Evolutionary conservation across 2,888 invertebrate species (phyloP).

Genomic region (Steromphala cineraria): DNA sequence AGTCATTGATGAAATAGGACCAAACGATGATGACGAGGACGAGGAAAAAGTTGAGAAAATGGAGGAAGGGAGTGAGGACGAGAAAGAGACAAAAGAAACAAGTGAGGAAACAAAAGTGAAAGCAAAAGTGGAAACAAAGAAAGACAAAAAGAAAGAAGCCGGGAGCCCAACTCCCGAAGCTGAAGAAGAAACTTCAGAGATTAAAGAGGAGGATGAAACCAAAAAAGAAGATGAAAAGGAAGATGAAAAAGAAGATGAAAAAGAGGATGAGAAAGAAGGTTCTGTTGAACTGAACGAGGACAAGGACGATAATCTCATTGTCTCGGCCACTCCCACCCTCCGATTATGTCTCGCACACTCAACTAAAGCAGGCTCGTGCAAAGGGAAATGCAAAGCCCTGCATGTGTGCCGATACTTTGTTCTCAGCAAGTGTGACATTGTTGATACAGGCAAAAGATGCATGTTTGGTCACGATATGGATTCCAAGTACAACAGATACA

Average conservation of each 20-base stretch:
- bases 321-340: neutral
- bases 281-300: neutral
- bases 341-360: neutral
- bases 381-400: neutral
- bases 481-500: constrained; percentile 3
- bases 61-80: neutral
- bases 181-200: neutral
- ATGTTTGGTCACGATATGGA: constrained; percentile 12
- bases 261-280: constrained; percentile 1
- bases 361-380: neutral
- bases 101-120: neutral
- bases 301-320: neutral
- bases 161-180: neutral
- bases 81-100: neutral
- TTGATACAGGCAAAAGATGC: neutral
- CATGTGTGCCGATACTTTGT: constrained; percentile 13
- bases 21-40: neutral
- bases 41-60: neutral
- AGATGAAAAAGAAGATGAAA: neutral
- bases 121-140: neutral
- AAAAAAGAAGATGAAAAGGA: constrained; percentile 12
- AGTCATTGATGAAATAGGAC: neutral
- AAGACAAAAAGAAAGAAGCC: constrained; percentile 1
- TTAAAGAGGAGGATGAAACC: constrained; percentile 7
- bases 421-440: constrained; percentile 13